Base-by-base conservation (phyloP, 2,888 invertebrate species). In the Sesia bembeciformis region DNA sequence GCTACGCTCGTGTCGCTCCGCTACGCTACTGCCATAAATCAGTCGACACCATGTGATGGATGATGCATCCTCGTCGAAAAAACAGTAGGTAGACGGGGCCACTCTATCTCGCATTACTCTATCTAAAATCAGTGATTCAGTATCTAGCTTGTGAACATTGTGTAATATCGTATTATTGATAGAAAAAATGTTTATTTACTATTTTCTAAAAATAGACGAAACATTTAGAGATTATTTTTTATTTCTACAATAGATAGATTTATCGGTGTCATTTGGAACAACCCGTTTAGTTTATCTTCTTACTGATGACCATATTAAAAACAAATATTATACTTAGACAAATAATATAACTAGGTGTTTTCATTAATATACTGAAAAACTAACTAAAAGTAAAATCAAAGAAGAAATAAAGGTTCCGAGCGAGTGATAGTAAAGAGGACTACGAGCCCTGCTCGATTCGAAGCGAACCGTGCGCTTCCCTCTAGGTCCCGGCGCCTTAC, bases 11-110 rank as follows among this genome's bases (percentile, higher is more conserved):
- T 74, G 81, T 83, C 83, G 76, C 77, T 71, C 68, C 76, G 72
- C 72, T 74, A 72, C 77, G 72, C 72, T 72, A 62, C 72, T 73
- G 74, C 80, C 82, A 85, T 87, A 85, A 86, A 88, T 88, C 86
- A 86, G 84, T 78, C 80, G 78, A 72, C 78, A 69, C 72, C 67
- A 67, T 72, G 76, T 84, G 85, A 85, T 85, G 70, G 78, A 85
- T 84, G 81, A 78, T 74, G 68, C 70, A 73, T 72, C 70, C 66
- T 63, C 68, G 62, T 65, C 67, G 69, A 76, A 83, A 83, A 84
- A 81, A 74, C 67, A 66, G 62, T 46, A 50, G 50, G 38, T 50
- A 39, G 50, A 50, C 38, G 39, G 46, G 23, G 46, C 46, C 46
- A 63, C 64, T 66, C 62, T 70, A 70, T 74, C 67, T 67, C 60